A percentile compares a stretch with the other conserved stretches of the same genome.
Conservation (phyloP, 2,797 vertebrate genomes). For the Siniperca obscura region DNA sequence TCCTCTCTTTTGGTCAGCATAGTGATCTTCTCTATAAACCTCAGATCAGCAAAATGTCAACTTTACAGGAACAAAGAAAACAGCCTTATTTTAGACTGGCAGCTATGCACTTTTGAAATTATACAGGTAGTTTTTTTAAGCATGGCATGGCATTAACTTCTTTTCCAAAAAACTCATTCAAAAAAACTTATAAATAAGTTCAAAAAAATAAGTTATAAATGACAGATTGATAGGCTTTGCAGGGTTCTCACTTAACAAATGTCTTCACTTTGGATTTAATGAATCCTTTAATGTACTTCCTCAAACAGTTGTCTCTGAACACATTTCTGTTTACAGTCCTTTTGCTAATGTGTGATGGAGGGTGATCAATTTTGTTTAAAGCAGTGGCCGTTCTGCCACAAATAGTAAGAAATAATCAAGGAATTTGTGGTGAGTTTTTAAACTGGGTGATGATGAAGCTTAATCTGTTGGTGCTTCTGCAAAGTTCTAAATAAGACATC, state of each 20-base stretch:
- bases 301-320: not conserved
- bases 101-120: constrained; percentile 17
- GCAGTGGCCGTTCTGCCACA: not conserved
- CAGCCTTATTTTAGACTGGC: constrained; percentile 12
- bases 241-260: not conserved
- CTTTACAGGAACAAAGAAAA: constrained; percentile 4
- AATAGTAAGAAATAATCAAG: not conserved
- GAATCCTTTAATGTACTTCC: constrained; percentile 13
- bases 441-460: not conserved
- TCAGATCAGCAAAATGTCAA: not conserved
- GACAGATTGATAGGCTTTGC: not conserved
- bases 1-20: not conserved
- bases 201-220: not conserved
- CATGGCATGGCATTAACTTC: not conserved
- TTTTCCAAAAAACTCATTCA: not conserved
- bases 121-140: not conserved
- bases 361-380: not conserved
- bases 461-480: not conserved
- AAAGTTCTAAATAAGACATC: not conserved
- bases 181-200: constrained; percentile 3
- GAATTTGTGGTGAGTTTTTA: not conserved
- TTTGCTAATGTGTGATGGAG: constrained; percentile 13
- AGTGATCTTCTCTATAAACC: not conserved
- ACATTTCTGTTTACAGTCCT: not conserved
- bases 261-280: not conserved